Conservation (phyloP, 2,888 invertebrate species). For the Tinea trinotella region DNA sequence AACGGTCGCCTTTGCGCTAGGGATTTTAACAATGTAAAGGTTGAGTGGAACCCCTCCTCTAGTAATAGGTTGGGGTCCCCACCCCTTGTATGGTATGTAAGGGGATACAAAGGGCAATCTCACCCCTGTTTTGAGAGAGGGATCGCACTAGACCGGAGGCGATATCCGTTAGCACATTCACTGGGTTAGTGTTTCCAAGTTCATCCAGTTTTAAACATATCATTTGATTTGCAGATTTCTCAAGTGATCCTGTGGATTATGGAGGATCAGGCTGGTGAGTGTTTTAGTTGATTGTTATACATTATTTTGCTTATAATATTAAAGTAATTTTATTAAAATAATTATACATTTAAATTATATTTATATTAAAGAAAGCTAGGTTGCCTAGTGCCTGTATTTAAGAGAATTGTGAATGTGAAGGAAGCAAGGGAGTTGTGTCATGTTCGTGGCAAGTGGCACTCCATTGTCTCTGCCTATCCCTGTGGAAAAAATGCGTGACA, state of each 20-base stretch:
- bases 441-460: no score
- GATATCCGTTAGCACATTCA: constrained; percentile 37
- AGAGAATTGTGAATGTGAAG: no score
- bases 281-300: no score
- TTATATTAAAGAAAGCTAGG: no score
- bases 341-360: no score
- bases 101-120: constrained; percentile 66
- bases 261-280: not conserved
- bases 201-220: not conserved
- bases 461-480: no score
- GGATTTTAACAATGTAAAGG: constrained; percentile 1
- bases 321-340: no score
- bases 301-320: no score
- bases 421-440: no score
- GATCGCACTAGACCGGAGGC: constrained; percentile 52
- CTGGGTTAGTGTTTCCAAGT: constrained; percentile 8
- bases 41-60: constrained; percentile 48
- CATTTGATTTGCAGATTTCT: not conserved
- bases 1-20: not conserved
- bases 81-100: constrained; percentile 61
- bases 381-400: no score
- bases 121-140: constrained; percentile 61
- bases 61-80: constrained; percentile 61
- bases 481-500: no score
- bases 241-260: not conserved